Evolutionary conservation across 2,113 vertebrate species (phyloP), one percentile per base, ranked within the genome.

Genomic region (Gila orcuttii): DNA sequence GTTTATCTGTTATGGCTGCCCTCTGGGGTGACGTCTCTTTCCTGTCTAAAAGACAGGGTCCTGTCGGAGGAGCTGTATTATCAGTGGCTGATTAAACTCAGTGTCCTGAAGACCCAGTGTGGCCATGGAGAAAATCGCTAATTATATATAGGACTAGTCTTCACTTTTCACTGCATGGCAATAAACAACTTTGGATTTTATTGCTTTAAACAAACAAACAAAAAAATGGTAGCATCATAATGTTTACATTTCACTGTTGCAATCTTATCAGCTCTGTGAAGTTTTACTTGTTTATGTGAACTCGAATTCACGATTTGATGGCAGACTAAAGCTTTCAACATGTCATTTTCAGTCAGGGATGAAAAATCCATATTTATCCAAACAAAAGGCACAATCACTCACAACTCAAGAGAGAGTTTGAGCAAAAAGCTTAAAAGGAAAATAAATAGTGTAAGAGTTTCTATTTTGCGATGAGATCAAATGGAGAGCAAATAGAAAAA

Each of bases 161-260:
- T n/a, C 21, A 60, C 39, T 33, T 80, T 42, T 66, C 39, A 45
- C 15, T 19, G 39, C 60, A 50, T 68, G 42, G 68, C 68, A 50
- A 68, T 80, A 39, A 45, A 64, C 39, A 91, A 89, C 88, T 93
- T 92, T 92, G 73, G 73, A 64, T 64, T 80, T 47, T 28, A 31
- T 80, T 64, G 59, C 78, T 80, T 12, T 60, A 23, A 28, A 45
- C 23, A 36, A 64, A 62, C 19, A 25, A 42, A 25, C 0, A 42
- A 8, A 60, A 79, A 62, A 36, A 79, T 13, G 33, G 33, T 42
- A 45, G n/a, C 78, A 80, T 62, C 1, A 39, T 28, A 64, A 64
- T 28, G 78, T 80, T 64, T 64, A 64, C 78, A 11, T n/a, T 28
- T 11, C 2, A 1, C 31, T 60, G 75, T 39, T 42, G 6, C 57